Conservation (phyloP, 2,113 vertebrate species). For the Leptobrachium leishanense region DNA sequence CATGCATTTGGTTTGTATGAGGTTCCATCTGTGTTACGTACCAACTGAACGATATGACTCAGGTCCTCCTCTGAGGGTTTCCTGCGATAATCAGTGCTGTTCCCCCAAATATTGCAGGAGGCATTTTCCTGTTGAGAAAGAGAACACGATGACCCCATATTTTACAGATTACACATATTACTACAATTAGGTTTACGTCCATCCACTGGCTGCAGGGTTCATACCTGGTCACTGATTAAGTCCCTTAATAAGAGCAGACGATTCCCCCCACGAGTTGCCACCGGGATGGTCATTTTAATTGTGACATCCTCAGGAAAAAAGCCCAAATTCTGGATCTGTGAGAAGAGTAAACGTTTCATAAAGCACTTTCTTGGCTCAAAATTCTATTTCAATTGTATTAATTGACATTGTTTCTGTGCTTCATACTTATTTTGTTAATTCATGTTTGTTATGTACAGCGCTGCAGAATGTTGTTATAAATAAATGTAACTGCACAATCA, state of each 20-base stretch:
- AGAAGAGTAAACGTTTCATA: not conserved
- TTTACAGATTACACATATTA: not conserved
- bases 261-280: conserved; percentile 72
- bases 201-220: not conserved
- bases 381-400: no score
- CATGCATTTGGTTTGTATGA: no score
- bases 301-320: conserved; percentile 73
- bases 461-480: no score
- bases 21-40: conserved; percentile 52
- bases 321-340: conserved; percentile 87
- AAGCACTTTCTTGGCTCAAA: not conserved
- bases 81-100: conserved; percentile 65
- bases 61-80: conserved; percentile 72
- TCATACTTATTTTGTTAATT: no score
- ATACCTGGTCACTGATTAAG: conserved; percentile 73
- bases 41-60: conserved; percentile 73
- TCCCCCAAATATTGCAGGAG: conserved; percentile 64
- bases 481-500: no score
- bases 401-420: no score
- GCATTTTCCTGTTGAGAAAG: conserved; percentile 56
- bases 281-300: conserved; percentile 74
- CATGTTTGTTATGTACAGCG: no score
- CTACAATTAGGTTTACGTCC: not conserved
- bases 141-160: not conserved
- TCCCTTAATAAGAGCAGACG: conserved; percentile 74